phyloP scores from a whole-genome alignment of 2,888 invertebrate genomes.

The Athalia circularis region DNA sequence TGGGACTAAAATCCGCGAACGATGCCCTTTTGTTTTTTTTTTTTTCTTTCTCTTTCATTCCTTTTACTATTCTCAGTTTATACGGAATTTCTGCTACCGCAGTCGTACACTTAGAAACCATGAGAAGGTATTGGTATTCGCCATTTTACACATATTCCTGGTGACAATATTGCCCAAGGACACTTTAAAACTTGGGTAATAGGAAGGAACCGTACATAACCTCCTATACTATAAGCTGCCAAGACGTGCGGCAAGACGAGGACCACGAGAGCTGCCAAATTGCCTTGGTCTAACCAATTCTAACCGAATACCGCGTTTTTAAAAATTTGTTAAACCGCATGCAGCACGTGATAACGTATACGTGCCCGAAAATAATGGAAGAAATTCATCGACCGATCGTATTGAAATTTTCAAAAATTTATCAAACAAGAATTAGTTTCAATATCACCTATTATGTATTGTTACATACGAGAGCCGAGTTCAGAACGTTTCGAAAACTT shows the following conservation, averaged over 20 bases:
- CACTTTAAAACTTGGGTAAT: constrained; percentile 64
- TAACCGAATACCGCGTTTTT: constrained; percentile 19
- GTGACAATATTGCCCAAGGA: constrained; percentile 62
- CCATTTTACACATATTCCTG: constrained; percentile 50
- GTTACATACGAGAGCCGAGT: no score
- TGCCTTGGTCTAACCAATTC: constrained; percentile 21
- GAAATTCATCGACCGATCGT: background rate
- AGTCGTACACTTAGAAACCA: no score
- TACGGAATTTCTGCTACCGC: no score
- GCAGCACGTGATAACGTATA: background rate
- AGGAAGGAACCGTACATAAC: constrained; percentile 43
- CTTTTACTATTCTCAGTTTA: no score
- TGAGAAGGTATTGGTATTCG: background rate
- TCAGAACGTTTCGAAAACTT: no score
- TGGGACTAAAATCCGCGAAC: no score
- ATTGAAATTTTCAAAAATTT: no score
- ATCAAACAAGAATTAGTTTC: no score
- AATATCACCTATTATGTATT: no score
- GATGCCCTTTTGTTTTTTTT: no score
- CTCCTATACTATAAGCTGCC: constrained; percentile 45
- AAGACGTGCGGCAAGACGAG: constrained; percentile 22
- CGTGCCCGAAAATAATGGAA: background rate
- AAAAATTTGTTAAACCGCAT: constrained; percentile 16
- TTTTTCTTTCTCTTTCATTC: no score
- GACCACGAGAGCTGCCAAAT: constrained; percentile 20